Base-by-base conservation (phyloP, 2,888 invertebrate species). In the Troilus luridus region DNA sequence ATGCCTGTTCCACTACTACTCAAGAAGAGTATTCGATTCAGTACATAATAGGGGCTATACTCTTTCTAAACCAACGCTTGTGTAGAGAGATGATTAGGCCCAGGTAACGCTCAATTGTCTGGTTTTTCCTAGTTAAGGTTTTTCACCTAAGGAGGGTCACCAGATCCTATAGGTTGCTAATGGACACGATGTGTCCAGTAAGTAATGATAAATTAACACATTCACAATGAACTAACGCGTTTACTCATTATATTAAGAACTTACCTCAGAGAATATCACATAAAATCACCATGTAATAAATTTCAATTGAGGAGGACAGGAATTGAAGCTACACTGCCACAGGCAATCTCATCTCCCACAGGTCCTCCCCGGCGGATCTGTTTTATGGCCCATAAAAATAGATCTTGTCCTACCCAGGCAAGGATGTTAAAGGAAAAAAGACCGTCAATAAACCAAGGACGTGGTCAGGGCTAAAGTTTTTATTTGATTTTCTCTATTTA, bases 291-390 rank as follows among this genome's bases (percentile, higher is more conserved):
- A 27, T 72, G 27, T 19, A 27, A 72, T 72, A 72, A 72, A 72
- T 72, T 72, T 72, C 72, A 72, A 72, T 72, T 72, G 24, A 72
- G 27, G 12, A 12, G 5, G 24, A 14, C 27, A 27, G 72, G 72
- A 27, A 72, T 72, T 27, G 72, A 27, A 72, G 27, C 72, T 14
- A 21, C 64, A n/a, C 1, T 64, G n/a, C 64, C 64, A 10, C 72
- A 17, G 72, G 24, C 72, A 72, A 72, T 72, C 72, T 72, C 72
- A 72, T 72, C 72, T 72, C 72, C 72, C 72, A 27, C 27, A 27
- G 72, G 72, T 27, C 24, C 72, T 27, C 14, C 59, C 41, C 24
- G 67, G 24, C 24, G 24, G 24, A 67, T 67, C 72, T 72, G 27
- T 27, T 72, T 72, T 72, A 72, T 72, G 24, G 72, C 14, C 27